Conservation (phyloP, 2,113 vertebrate species). For the Reinhardtius hippoglossoides region DNA sequence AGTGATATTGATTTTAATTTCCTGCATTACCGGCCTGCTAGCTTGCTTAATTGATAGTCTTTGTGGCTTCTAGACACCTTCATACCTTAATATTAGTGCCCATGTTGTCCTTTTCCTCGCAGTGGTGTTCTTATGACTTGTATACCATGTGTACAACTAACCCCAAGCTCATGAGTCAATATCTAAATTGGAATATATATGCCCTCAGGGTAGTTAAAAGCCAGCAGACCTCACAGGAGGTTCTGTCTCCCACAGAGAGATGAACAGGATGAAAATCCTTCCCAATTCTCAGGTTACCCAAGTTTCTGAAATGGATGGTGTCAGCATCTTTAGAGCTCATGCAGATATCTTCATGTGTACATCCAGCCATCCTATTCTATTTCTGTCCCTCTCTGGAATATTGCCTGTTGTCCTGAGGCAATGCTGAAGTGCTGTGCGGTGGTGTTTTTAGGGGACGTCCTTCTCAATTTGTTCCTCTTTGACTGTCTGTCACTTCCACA, state of each 20-base stretch:
- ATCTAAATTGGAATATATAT: not conserved
- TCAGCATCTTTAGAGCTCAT: constrained; percentile 19
- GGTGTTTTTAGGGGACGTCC: constrained; percentile 49
- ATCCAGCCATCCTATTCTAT: constrained; percentile 22
- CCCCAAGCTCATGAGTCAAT: not conserved
- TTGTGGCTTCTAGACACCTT: too few species aligned
- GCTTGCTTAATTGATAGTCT: too few species aligned
- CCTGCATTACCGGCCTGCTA: too few species aligned
- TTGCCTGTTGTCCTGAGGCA: constrained; percentile 39
- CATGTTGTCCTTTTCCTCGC: too few species aligned
- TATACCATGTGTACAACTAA: not conserved
- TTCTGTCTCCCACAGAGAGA: not conserved
- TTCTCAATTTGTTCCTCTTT: constrained; percentile 50
- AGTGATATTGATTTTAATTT: too few species aligned
- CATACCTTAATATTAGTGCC: too few species aligned
- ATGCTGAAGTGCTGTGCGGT: constrained; percentile 40
- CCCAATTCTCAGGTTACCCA: constrained; percentile 7
- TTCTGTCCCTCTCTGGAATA: constrained; percentile 40
- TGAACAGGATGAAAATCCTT: not conserved
- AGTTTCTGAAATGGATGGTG: not conserved
- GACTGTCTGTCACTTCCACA: constrained; percentile 39
- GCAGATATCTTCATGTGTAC: constrained; percentile 17
- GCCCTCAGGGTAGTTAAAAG: not conserved
- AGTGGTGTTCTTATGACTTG: too few species aligned
- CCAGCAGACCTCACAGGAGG: not conserved